phyloP scores from a whole-genome alignment of 1,140 invertebrate genomes.

The Tetramorium simillimum region DNA sequence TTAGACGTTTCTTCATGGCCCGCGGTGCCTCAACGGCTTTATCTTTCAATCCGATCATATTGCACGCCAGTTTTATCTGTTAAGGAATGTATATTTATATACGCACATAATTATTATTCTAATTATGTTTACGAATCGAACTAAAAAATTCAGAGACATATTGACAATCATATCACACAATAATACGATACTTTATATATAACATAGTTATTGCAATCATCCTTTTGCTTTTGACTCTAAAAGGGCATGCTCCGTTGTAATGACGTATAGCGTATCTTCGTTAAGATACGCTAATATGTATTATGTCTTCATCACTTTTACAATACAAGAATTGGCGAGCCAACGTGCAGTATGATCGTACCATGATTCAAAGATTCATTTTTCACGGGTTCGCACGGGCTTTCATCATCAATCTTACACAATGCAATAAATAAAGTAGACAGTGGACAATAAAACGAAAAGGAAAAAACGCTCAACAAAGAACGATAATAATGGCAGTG shows the following conservation, averaged over 20 bases:
- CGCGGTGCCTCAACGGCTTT: slow-evolving; percentile 50
- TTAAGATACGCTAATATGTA: slow-evolving; percentile 10
- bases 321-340: neutral
- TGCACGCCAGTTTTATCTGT: slow-evolving; percentile 66
- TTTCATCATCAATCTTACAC: slow-evolving; percentile 54
- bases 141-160: slow-evolving; percentile 25
- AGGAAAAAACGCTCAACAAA: slow-evolving; percentile 43
- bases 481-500: slow-evolving; percentile 79
- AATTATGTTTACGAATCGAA: neutral
- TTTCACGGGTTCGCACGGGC: neutral
- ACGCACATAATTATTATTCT: neutral
- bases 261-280: too few relatives aligned
- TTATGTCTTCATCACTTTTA: neutral
- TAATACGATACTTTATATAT: slow-evolving; percentile 24
- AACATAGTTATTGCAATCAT: neutral
- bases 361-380: slow-evolving; percentile 47
- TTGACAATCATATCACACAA: neutral
- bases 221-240: neutral
- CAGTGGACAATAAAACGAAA: slow-evolving; percentile 58
- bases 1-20: slow-evolving; percentile 63
- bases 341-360: slow-evolving; percentile 69
- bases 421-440: slow-evolving; percentile 72
- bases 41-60: slow-evolving; percentile 69
- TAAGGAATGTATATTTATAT: slow-evolving; percentile 45
- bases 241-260: neutral